Percentiles rank a stretch among this genome's conserved stretches.
Conservation (phyloP, 2,113 vertebrate species). For the Ctenomys sociabilis region DNA sequence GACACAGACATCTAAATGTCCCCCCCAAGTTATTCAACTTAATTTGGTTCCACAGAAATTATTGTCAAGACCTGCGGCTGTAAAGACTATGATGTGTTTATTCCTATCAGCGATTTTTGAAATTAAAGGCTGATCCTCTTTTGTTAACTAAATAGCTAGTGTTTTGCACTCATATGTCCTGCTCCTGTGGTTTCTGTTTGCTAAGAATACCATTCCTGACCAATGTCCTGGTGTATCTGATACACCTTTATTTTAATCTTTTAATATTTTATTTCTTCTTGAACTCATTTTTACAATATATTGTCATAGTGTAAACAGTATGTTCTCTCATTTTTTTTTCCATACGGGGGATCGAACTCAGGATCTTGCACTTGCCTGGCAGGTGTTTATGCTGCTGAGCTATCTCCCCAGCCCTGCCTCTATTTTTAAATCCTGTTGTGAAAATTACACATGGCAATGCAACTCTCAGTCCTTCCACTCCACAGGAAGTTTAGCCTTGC, state of each 20-base stretch:
- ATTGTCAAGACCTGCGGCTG: background rate
- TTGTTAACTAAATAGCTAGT: background rate
- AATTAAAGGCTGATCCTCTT: background rate
- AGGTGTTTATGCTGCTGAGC: too few species aligned
- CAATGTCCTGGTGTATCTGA: background rate
- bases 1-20: background rate
- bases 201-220: slow-evolving; percentile 30
- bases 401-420: background rate
- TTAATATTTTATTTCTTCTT: background rate
- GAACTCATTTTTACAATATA: background rate
- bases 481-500: background rate
- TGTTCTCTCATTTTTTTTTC: background rate
- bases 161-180: background rate
- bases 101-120: background rate
- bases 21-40: background rate
- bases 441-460: background rate
- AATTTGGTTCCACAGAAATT: slow-evolving; percentile 16
- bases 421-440: background rate
- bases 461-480: background rate
- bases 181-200: background rate
- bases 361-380: too few species aligned
- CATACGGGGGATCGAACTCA: too few species aligned
- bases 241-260: background rate
- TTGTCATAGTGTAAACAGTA: background rate
- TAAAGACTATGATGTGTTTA: background rate